Evolutionary conservation across 2,797 vertebrate species (phyloP).

Genomic region (Silurus lanzhouensis): DNA sequence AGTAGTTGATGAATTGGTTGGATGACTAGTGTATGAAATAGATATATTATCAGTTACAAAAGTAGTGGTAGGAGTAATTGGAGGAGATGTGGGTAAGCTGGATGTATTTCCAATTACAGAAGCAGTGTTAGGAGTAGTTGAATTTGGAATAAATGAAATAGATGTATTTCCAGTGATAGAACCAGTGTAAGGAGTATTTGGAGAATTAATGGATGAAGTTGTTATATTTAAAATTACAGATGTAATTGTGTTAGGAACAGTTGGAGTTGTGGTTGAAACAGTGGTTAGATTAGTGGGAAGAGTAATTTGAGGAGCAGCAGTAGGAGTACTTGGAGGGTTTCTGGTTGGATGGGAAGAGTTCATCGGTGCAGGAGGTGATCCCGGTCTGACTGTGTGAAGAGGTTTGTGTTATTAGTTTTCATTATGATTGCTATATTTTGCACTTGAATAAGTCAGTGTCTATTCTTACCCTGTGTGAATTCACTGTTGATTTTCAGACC

Average conservation of each 20-base stretch:
- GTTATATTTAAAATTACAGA: too few species aligned
- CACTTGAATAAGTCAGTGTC: background rate
- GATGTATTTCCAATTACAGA: background rate
- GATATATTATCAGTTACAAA: background rate
- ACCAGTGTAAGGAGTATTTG: too few species aligned
- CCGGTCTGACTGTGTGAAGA: background rate
- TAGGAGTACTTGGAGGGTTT: background rate
- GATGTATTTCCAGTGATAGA: too few species aligned
- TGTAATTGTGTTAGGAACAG: too few species aligned
- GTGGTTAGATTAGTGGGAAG: too few species aligned
- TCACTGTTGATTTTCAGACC: slow-evolving; percentile 2
- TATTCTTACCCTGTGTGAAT: slow-evolving; percentile 18
- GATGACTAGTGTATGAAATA: too few species aligned
- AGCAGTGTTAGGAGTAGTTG: background rate
- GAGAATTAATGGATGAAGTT: too few species aligned
- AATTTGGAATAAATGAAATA: background rate
- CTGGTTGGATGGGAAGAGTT: background rate
- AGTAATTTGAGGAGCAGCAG: background rate
- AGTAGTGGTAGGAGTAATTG: background rate
- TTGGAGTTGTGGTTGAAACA: too few species aligned
- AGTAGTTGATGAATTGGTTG: background rate
- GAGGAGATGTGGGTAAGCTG: too few species aligned
- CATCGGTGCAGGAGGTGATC: background rate
- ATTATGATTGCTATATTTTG: background rate
- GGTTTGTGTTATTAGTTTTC: background rate